phyloP scores from a whole-genome alignment of 2,113 vertebrate genomes.

The Stigmatopora argus region DNA sequence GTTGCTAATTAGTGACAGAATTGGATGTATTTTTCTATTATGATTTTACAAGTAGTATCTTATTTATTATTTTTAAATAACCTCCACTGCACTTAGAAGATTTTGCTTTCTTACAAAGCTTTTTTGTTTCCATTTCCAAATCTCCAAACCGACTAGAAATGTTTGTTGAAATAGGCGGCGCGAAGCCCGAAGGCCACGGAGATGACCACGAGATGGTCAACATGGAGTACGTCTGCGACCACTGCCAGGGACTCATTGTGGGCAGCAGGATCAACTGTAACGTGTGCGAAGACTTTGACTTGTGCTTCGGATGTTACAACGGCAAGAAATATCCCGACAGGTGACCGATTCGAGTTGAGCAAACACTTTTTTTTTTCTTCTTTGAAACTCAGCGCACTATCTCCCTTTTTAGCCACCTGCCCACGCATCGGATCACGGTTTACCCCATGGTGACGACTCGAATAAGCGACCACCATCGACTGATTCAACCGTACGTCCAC shows the following conservation, averaged over 20 bases:
- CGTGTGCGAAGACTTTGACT: slow-evolving; percentile 93
- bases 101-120: no score
- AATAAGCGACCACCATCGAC: slow-evolving; percentile 87
- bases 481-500: slow-evolving; percentile 96
- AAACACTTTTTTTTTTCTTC: background rate
- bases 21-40: no score
- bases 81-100: no score
- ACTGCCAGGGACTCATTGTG: slow-evolving; percentile 94
- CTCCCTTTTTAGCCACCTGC: slow-evolving; percentile 78
- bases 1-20: no score
- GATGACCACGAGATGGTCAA: slow-evolving; percentile 97
- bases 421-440: slow-evolving; percentile 88
- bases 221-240: slow-evolving; percentile 94
- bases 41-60: no score
- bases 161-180: slow-evolving; percentile 74
- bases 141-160: background rate
- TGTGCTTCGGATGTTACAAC: slow-evolving; percentile 94
- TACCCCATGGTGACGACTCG: slow-evolving; percentile 92
- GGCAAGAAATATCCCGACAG: slow-evolving; percentile 92
- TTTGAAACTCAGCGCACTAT: background rate
- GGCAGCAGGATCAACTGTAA: slow-evolving; percentile 94
- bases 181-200: slow-evolving; percentile 92
- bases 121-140: no score
- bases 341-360: slow-evolving; percentile 54
- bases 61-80: no score